Evolutionary conservation across 2,797 vertebrate species (phyloP).

Genomic region (Antrozous pallidus): DNA sequence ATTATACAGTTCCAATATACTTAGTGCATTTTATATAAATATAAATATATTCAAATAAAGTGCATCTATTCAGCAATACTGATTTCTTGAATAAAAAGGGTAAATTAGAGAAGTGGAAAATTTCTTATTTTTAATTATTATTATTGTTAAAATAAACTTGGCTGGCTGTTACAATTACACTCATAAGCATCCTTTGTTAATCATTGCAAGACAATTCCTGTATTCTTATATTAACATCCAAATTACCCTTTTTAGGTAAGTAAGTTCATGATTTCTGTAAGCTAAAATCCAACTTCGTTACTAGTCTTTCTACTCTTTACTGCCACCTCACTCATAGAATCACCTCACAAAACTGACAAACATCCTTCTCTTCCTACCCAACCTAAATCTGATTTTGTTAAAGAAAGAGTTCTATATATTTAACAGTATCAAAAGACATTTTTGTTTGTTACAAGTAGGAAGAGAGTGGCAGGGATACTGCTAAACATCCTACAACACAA

Average conservation of each 20-base stretch:
- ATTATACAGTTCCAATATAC: background rate
- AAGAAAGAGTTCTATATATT: background rate
- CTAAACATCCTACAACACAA: background rate
- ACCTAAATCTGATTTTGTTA: background rate
- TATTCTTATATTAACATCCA: background rate
- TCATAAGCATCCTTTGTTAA: background rate
- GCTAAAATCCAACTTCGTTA: background rate
- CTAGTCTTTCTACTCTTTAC: background rate
- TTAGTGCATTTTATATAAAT: background rate
- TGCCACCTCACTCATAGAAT: background rate
- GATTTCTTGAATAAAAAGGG: background rate
- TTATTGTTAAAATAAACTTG: background rate
- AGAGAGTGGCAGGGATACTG: background rate
- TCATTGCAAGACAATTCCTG: background rate
- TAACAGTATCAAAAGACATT: background rate
- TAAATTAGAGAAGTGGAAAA: background rate
- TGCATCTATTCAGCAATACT: background rate
- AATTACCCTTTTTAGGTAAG: background rate
- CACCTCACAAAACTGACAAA: background rate
- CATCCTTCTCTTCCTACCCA: background rate
- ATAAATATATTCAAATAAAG: background rate
- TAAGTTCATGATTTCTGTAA: background rate
- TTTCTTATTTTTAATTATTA: background rate
- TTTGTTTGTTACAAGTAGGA: background rate
- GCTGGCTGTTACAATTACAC: background rate